Percentiles rank a stretch among this genome's conserved stretches.
phyloP scores from a whole-genome alignment of 2,113 vertebrate species.

The Pristiophorus japonicus region DNA sequence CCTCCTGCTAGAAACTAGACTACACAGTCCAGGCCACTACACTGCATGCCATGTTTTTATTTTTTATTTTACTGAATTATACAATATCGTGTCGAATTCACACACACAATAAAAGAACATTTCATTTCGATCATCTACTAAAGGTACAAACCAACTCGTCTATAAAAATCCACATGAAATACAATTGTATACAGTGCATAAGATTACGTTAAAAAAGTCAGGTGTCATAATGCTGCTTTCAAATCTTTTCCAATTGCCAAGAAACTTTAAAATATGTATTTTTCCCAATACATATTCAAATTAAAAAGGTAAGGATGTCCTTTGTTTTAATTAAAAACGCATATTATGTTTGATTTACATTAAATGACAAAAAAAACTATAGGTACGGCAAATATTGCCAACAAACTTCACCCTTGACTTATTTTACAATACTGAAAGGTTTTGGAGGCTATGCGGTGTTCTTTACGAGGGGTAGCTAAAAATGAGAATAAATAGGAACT shows the following conservation, averaged over 20 bases:
- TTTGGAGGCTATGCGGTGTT: constrained; percentile 58
- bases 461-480: constrained; percentile 61
- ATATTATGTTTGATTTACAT: too few relatives aligned
- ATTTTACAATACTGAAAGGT: constrained; percentile 61
- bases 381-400: constrained; percentile 92
- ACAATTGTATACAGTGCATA: constrained; percentile 88
- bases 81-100: neutral
- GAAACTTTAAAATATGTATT: constrained; percentile 16
- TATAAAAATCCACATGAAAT: constrained; percentile 52
- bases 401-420: constrained; percentile 66
- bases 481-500: constrained; percentile 83
- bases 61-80: constrained; percentile 30
- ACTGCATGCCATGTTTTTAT: neutral
- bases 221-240: constrained; percentile 57
- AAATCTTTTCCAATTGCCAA: neutral
- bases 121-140: neutral
- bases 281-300: constrained; percentile 31
- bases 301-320: neutral
- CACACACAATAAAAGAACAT: neutral
- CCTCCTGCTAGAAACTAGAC: neutral
- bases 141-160: constrained; percentile 6
- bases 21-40: neutral
- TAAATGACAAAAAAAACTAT: constrained; percentile 55
- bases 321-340: neutral
- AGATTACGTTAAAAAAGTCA: constrained; percentile 62